phyloP scores from a whole-genome alignment of 2,888 invertebrate species.

The Alentia gelatinosa region DNA sequence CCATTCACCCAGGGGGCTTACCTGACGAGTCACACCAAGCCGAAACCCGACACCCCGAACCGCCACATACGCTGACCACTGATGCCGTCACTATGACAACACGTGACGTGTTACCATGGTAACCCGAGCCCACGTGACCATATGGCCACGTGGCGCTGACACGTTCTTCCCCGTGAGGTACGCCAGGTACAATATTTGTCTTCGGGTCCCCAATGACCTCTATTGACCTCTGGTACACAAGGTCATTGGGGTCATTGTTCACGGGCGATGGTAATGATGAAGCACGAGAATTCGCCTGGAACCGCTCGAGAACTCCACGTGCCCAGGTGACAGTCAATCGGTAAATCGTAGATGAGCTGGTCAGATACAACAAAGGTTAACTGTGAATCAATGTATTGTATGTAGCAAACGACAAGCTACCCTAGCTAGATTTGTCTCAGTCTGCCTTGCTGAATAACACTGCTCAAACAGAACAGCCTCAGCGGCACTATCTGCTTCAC shows the following conservation, averaged over 20 bases:
- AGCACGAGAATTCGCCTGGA: background rate
- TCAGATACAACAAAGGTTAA: background rate
- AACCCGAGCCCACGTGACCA: background rate
- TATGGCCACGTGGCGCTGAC: background rate
- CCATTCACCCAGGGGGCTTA: background rate
- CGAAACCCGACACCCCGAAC: background rate
- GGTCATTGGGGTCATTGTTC: background rate
- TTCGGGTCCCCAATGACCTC: background rate
- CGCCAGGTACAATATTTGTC: background rate
- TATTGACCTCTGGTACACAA: background rate
- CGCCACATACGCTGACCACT: slow-evolving; percentile 7
- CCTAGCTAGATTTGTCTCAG: no score
- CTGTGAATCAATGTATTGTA: no score
- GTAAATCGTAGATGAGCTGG: background rate
- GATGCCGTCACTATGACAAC: slow-evolving; percentile 10
- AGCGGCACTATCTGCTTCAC: no score
- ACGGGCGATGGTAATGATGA: background rate
- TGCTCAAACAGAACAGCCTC: no score
- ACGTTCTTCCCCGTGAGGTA: background rate
- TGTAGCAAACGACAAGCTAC: no score
- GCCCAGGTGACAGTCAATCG: background rate
- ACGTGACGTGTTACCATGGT: background rate
- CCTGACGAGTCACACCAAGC: background rate
- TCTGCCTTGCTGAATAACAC: no score
- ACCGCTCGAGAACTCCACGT: background rate